Evolutionary conservation across 2,888 invertebrate species (phyloP), one percentile per base, ranked within the genome.

Genomic region (Apoda limacodes): DNA sequence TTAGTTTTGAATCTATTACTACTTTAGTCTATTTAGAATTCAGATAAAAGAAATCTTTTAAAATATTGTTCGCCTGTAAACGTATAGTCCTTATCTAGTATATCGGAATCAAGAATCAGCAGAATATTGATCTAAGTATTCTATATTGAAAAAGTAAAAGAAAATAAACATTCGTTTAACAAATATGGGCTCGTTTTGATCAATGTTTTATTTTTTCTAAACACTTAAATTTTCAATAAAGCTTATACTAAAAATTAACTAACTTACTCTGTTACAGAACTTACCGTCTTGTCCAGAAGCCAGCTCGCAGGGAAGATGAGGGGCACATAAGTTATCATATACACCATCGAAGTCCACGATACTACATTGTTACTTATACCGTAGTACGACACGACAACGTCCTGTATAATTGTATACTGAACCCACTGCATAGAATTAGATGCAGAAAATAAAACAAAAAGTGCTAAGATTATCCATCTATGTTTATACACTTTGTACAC

Each of bases 301-400:
- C 93, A 98, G 63, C 96, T 95, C 9, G 92, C 98, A 2, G 98
- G 98, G 56, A 99, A 93, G 59, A 99, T 95, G 47, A 98, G 86
- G 4, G 98, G 95, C 62, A 99, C 93, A 66, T 99, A 99, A 1
- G 90, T 86, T 45, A 95, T 83, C 98, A 99, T 99, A 68, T 92
- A 99, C 55, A 98, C 87, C 90, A 98, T 95, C 5, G 97, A 95
- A 2, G 98, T 93, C 96, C 96, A 97, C 57, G 98, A 90, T 46
- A 99, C 92, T 46, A 86, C 74, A 13, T 84, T 83, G 14, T 84
- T 83, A 14, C 82, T 69, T 28, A 93, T 87, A 17, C 82, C 82
- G 60, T 93, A 93, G 64, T 92, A 93, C 28, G 83, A 82, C 48
- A 69, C 78, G 38, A 97, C 84, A 31, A 94, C 85, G 55, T 94